Evolutionary conservation across 2,888 invertebrate species (phyloP).

Genomic region (Tetramorium bicarinatum): DNA sequence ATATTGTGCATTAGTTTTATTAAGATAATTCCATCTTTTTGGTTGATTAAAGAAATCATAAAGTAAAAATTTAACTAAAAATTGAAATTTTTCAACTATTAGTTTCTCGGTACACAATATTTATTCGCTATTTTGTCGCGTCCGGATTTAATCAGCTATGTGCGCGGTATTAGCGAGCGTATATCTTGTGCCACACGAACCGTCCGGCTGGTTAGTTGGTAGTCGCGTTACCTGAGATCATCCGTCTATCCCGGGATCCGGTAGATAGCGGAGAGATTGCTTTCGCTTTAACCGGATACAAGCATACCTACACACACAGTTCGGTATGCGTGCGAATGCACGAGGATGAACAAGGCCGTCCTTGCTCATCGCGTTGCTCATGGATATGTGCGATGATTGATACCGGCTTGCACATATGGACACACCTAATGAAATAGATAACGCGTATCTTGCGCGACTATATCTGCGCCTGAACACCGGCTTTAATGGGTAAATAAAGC

Average conservation of each 20-base stretch:
- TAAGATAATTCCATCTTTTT: background rate
- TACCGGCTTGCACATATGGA: slow-evolving; percentile 46
- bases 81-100: background rate
- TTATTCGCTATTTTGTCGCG: slow-evolving; percentile 39
- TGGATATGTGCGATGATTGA: slow-evolving; percentile 50
- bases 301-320: slow-evolving; percentile 22
- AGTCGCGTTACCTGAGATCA: slow-evolving; percentile 62
- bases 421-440: slow-evolving; percentile 56
- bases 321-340: slow-evolving; percentile 38
- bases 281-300: slow-evolving; percentile 61
- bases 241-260: slow-evolving; percentile 53
- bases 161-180: slow-evolving; percentile 37
- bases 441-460: slow-evolving; percentile 43
- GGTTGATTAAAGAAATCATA: background rate
- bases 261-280: slow-evolving; percentile 59
- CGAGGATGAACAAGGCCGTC: slow-evolving; percentile 48
- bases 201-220: slow-evolving; percentile 21
- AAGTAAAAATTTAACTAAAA: background rate
- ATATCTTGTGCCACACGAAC: slow-evolving; percentile 39
- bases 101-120: background rate
- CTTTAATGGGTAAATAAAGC: slow-evolving; percentile 28
- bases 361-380: slow-evolving; percentile 49
- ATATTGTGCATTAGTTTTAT: background rate
- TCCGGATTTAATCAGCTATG: slow-evolving; percentile 49
- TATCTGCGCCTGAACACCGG: slow-evolving; percentile 21